These are phyloP conservation scores for Drosophila colorata DNA, from an alignment of 2,888 invertebrate genomes.

Conservation along the genomic window DNA sequence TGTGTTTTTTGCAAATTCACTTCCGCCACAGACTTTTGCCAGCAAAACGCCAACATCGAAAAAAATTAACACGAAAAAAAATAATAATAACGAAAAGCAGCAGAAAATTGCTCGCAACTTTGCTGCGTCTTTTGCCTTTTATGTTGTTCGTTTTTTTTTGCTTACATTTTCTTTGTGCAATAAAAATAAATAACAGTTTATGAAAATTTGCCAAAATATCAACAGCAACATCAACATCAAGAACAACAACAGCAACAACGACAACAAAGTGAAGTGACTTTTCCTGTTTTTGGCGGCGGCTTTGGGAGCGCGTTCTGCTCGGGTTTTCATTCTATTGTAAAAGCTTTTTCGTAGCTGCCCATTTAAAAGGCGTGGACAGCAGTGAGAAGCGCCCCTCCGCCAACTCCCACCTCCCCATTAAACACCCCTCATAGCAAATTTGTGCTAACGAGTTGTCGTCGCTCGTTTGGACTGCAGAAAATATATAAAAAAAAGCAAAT, in stretches of 20 bases:
- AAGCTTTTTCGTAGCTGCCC: conserved; percentile 68
- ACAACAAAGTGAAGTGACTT: conserved; percentile 65
- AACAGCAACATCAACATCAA: conserved; percentile 50
- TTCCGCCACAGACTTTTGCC: conserved; percentile 68
- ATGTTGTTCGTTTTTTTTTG: conserved; percentile 7
- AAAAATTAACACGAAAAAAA: conserved; percentile 47
- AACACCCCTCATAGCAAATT: conserved; percentile 69
- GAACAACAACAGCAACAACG: conserved; percentile 22
- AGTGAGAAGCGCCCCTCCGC: conserved; percentile 26
- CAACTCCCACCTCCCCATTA: conserved; percentile 23
- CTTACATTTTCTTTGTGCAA: conserved; percentile 70
- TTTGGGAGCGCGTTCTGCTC: conserved; percentile 54
- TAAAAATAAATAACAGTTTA: conserved; percentile 80
- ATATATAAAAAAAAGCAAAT: conserved; percentile 2
- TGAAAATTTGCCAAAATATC: conserved; percentile 81
- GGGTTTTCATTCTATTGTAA: conserved; percentile 62
- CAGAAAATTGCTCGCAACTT: conserved; percentile 71
- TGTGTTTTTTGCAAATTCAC: conserved; percentile 73
- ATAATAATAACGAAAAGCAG: conserved; percentile 56
- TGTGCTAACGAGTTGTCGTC: conserved; percentile 77
- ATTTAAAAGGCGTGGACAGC: conserved; percentile 78
- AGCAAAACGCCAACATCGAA: conserved; percentile 36
- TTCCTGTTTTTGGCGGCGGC: conserved; percentile 68
- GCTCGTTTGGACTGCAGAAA: conserved; percentile 54
- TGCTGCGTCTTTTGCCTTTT: conserved; percentile 35